Conservation (phyloP, 2,888 invertebrate genomes). For the Meganola albula region DNA sequence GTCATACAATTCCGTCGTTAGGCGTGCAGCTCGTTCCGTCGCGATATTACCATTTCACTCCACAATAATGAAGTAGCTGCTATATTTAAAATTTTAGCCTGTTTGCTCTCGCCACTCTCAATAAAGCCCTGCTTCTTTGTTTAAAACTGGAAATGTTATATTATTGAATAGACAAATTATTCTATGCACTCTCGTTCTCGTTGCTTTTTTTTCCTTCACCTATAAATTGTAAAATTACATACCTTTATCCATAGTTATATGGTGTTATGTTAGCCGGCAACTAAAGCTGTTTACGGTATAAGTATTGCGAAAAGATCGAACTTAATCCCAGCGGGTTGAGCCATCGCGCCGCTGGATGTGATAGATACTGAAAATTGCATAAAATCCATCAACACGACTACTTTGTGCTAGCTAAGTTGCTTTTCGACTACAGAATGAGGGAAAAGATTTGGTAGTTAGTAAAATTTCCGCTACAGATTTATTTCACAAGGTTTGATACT, state of each 20-base stretch:
- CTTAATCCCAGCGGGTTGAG: slow-evolving; percentile 67
- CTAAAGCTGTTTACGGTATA: slow-evolving; percentile 64
- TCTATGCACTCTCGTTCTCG: no score
- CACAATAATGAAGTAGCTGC: slow-evolving; percentile 23
- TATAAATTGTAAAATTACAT: no score
- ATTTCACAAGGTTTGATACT: no score
- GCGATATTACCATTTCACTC: slow-evolving; percentile 25
- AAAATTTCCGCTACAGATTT: slow-evolving; percentile 19
- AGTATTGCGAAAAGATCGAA: slow-evolving; percentile 75
- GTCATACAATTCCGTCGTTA: slow-evolving; percentile 22
- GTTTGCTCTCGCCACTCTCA: slow-evolving; percentile 18
- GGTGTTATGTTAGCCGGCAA: slow-evolving; percentile 21
- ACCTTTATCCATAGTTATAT: slow-evolving; percentile 28
- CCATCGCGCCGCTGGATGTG: slow-evolving; percentile 61
- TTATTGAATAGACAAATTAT: no score
- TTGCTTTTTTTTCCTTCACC: no score
- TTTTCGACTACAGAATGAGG: slow-evolving; percentile 31
- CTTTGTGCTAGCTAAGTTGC: slow-evolving; percentile 49
- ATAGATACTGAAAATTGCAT: slow-evolving; percentile 78
- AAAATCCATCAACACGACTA: slow-evolving; percentile 73
- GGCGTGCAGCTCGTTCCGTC: slow-evolving; percentile 15
- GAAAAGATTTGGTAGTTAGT: slow-evolving; percentile 26
- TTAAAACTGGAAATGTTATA: no score
- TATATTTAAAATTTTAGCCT: slow-evolving; percentile 21
- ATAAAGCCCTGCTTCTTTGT: no score